Percentiles rank a stretch among this genome's conserved stretches.
These are phyloP conservation scores for Phengaris arion DNA, from an alignment of 2,888 invertebrate species.

Conservation along the genomic window DNA sequence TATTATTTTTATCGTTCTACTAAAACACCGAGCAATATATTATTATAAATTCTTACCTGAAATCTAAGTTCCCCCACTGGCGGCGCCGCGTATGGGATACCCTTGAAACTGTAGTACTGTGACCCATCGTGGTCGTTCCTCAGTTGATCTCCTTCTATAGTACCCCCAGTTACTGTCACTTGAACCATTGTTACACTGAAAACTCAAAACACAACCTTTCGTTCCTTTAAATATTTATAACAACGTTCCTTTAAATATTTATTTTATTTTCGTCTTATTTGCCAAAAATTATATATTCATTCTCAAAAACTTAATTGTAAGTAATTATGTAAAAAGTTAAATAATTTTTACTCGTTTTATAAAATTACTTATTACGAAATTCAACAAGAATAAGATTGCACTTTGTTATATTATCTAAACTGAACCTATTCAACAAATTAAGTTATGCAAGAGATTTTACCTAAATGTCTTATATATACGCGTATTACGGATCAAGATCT, in stretches of 20 bases:
- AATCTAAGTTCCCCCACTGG: constrained; percentile 57
- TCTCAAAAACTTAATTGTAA: too few species aligned
- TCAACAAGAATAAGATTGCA: too few species aligned
- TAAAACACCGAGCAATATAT: too few species aligned
- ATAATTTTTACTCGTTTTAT: too few species aligned
- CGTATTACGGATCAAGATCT: neutral
- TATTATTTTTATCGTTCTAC: too few species aligned
- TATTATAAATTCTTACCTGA: constrained; percentile 46
- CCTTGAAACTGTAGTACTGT: constrained; percentile 56
- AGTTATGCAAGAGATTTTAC: neutral
- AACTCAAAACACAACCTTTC: neutral
- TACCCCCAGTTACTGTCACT: constrained; percentile 47
- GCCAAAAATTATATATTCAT: too few species aligned
- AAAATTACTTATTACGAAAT: too few species aligned
- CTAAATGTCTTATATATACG: neutral
- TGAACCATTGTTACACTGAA: constrained; percentile 30
- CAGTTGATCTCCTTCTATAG: constrained; percentile 51
- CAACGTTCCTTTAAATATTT: neutral
- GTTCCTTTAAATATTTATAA: too few species aligned
- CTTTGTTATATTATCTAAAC: too few species aligned
- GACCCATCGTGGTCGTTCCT: constrained; percentile 48
- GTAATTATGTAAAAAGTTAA: too few species aligned
- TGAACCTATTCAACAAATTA: too few species aligned
- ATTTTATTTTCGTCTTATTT: too few species aligned
- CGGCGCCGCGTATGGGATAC: constrained; percentile 62